phyloP scores from a whole-genome alignment of 2,797 vertebrate genomes.

The Sebastes kiyomatsui region DNA sequence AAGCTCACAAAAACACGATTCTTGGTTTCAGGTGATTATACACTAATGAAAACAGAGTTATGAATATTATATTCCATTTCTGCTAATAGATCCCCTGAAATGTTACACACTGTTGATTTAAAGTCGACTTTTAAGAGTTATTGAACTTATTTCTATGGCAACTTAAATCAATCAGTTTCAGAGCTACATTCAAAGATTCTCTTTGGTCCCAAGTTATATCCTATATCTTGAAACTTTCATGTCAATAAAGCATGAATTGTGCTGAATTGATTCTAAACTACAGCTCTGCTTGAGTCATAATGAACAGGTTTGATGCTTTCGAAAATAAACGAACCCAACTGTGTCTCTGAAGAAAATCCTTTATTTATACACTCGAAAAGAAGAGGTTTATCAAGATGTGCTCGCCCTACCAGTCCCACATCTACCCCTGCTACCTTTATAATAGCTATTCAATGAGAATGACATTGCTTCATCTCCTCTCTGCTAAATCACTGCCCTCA shows the following conservation, averaged over 20 bases:
- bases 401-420: neutral
- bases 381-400: conserved; percentile 9
- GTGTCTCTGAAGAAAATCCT: neutral
- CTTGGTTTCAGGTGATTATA: too few species aligned
- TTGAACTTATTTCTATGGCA: neutral
- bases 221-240: neutral
- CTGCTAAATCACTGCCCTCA: conserved; percentile 71
- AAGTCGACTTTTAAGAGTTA: neutral
- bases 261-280: neutral
- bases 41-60: too few species aligned
- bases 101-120: too few species aligned
- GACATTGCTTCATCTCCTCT: conserved; percentile 50
- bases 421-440: conserved; percentile 19
- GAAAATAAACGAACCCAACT: conserved; percentile 8
- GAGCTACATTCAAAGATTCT: neutral
- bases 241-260: neutral
- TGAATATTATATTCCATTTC: too few species aligned
- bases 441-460: conserved; percentile 51
- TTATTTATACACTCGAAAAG: neutral
- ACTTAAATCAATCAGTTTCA: neutral
- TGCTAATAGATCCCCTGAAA: too few species aligned
- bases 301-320: neutral
- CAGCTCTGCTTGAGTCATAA: neutral
- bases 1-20: too few species aligned
- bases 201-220: neutral